phyloP scores from a whole-genome alignment of 2,888 invertebrate species.

The Epiblema foenella region DNA sequence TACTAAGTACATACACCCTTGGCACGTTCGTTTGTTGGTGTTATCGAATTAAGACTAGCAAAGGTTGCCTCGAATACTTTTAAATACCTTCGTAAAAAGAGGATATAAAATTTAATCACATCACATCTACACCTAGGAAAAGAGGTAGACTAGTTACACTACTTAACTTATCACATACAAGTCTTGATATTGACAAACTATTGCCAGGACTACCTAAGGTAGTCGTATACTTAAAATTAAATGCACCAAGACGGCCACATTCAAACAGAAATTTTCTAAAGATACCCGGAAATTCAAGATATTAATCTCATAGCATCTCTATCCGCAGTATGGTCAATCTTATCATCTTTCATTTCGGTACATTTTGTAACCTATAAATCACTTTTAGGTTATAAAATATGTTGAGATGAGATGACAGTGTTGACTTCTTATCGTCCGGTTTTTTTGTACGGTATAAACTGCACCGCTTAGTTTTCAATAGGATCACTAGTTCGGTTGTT shows the following conservation, averaged over 20 bases:
- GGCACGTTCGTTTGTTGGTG: constrained; percentile 58
- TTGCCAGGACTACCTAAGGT: constrained; percentile 12
- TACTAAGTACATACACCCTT: constrained; percentile 54
- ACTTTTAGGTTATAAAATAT: background rate
- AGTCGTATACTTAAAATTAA: constrained; percentile 12
- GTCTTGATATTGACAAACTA: constrained; percentile 17
- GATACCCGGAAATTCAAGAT: background rate
- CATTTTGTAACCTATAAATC: background rate
- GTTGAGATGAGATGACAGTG: background rate
- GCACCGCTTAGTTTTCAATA: background rate
- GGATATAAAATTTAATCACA: constrained; percentile 49
- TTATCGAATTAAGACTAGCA: constrained; percentile 52
- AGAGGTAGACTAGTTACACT: constrained; percentile 33
- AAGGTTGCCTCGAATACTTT: constrained; percentile 52
- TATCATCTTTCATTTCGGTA: background rate
- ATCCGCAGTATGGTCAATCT: background rate
- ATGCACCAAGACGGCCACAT: constrained; percentile 19
- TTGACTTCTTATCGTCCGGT: background rate
- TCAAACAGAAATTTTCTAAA: background rate
- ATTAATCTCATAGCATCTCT: background rate
- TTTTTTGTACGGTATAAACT: background rate
- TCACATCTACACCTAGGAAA: constrained; percentile 24
- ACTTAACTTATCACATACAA: constrained; percentile 11
- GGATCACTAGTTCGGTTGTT: background rate
- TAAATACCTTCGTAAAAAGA: constrained; percentile 49